phyloP scores from a whole-genome alignment of 2,888 invertebrate genomes.

The Cryptosula pallasiana region DNA sequence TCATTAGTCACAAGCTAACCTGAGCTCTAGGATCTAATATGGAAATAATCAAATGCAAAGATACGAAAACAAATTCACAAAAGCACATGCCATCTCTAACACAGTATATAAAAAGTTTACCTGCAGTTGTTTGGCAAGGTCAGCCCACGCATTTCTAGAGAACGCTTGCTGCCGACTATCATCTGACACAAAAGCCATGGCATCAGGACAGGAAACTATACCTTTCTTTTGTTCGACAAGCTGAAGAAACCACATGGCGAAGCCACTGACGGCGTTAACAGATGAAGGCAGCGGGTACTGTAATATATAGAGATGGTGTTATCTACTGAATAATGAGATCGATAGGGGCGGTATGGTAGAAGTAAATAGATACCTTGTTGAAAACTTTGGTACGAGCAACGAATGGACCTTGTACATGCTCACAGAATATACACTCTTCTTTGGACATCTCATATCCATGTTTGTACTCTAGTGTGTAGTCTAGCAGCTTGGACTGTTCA shows the following conservation, averaged over 20 bases:
- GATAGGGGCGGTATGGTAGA: background rate
- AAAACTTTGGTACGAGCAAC: constrained; percentile 33
- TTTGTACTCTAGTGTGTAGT: constrained; percentile 36
- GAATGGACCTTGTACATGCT: constrained; percentile 41
- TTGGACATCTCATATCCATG: constrained; percentile 40
- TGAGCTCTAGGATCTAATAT: no score
- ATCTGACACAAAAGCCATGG: constrained; percentile 8
- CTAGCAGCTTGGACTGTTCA: constrained; percentile 36
- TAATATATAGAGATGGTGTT: background rate
- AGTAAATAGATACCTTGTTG: constrained; percentile 5
- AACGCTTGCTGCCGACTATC: background rate
- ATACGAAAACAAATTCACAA: no score
- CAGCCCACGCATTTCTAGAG: background rate
- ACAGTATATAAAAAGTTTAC: background rate
- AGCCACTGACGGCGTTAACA: background rate
- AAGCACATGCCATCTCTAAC: no score
- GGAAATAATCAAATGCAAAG: no score
- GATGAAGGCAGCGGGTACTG: background rate
- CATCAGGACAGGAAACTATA: background rate
- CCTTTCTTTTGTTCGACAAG: background rate
- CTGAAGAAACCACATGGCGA: background rate
- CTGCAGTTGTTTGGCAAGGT: background rate
- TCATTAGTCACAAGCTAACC: no score
- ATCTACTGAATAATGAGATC: no score
- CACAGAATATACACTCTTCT: constrained; percentile 44